Evolutionary conservation across 1,140 invertebrate genomes (phyloP), one percentile per base, ranked within the genome.

Genomic region (Lordiphosa collinella): DNA sequence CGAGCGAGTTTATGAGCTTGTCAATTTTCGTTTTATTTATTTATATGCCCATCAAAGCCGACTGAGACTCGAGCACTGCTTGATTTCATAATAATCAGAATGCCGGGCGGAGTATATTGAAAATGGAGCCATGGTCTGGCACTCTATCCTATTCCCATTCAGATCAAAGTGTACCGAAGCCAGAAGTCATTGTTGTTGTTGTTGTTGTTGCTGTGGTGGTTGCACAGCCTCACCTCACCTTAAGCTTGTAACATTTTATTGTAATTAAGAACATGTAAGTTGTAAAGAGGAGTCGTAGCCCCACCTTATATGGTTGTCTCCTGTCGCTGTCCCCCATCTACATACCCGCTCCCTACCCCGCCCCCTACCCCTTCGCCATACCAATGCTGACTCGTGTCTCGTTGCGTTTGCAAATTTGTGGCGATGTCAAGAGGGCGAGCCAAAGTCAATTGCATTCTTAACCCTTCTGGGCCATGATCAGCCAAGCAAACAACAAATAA

Each of bases 361-460:
- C 36, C 9, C 14, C 16, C 14, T 2, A 6, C 10, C 16, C 2
- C 9, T 22, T n/a, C 6, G 25, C 14, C 18, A 37, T 18, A 25
- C 25, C 18, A 22, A 22, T 49, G 7, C n/a, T 62, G 57, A 69
- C 72, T 78, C 62, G 71, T 76, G 78, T 78, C 78, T 76, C 63
- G 48, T 64, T 64, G 67, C 72, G 62, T 84, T 82, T 78, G 78
- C 78, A 82, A 82, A 82, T 82, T 82, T 82, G 78, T 84, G 78
- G 58, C 72, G 51, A 57, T 78, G 78, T 82, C 78, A 82, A 82
- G 68, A 82, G 78, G 78, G 78, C 79, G 78, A 85, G 78, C 69
- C 72, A 84, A 76, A 82, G 79, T 85, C 78, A 82, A 82, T 84
- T 82, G 78, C 78, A 82, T 82, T 82, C 78, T 82, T 82, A 82